phyloP scores from a whole-genome alignment of 2,113 vertebrate species.

The Paedocypris sp. region DNA sequence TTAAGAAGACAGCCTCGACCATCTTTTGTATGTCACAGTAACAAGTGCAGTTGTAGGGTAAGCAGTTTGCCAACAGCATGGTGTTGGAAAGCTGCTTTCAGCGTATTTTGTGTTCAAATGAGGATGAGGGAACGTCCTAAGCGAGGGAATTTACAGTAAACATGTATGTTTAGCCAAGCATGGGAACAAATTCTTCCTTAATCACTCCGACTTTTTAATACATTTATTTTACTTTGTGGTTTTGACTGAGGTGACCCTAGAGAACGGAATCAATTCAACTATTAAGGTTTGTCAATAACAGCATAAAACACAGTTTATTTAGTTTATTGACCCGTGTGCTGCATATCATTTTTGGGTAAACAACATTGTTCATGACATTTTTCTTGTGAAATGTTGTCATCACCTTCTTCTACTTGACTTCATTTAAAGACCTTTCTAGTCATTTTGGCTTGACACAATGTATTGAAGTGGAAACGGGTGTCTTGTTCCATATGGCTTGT shows the following conservation, averaged over 20 bases:
- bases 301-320: neutral
- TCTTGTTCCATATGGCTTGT: conserved; percentile 39
- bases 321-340: neutral
- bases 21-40: neutral
- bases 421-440: conserved; percentile 20
- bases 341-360: neutral
- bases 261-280: conserved; percentile 7
- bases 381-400: too few relatives aligned
- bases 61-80: too few relatives aligned
- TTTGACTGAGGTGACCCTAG: conserved; percentile 2
- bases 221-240: conserved; percentile 20
- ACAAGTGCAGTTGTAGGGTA: too few relatives aligned
- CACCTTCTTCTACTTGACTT: conserved; percentile 15
- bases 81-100: too few relatives aligned
- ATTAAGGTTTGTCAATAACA: neutral
- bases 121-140: neutral
- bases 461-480: conserved; percentile 41
- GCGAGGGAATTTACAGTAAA: neutral
- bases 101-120: neutral
- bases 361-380: too few relatives aligned
- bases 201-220: conserved; percentile 22
- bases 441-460: conserved; percentile 36
- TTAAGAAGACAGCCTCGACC: neutral
- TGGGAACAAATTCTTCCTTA: neutral
- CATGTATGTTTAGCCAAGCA: conserved; percentile 11